Conservation (phyloP, 2,888 invertebrate species). For the Drosophila peninsularis region DNA sequence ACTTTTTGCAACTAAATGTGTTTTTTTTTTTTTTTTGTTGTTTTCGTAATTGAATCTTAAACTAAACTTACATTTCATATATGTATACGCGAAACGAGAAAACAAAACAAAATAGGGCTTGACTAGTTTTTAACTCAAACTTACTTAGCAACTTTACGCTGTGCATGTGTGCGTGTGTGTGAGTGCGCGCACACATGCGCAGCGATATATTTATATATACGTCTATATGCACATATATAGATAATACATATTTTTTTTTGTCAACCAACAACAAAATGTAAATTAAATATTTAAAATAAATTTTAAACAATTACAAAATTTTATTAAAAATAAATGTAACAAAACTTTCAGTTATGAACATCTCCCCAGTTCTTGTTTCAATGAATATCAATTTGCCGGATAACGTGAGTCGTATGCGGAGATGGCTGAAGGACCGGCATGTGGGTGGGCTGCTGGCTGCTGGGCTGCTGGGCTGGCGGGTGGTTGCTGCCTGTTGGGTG, state of each 20-base stretch:
- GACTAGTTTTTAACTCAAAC: slow-evolving; percentile 30
- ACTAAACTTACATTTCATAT: slow-evolving; percentile 40
- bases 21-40: slow-evolving; percentile 43
- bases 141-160: slow-evolving; percentile 13
- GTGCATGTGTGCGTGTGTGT: slow-evolving; percentile 1
- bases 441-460: slow-evolving; percentile 31
- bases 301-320: slow-evolving; percentile 65
- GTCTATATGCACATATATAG: slow-evolving; percentile 10
- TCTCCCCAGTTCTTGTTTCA: slow-evolving; percentile 25
- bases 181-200: not conserved
- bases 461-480: slow-evolving; percentile 14
- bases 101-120: slow-evolving; percentile 37
- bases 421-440: slow-evolving; percentile 62
- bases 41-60: slow-evolving; percentile 56
- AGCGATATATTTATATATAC: slow-evolving; percentile 6
- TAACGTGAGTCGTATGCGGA: slow-evolving; percentile 21
- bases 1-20: slow-evolving; percentile 46
- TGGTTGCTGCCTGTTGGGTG: no score
- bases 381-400: slow-evolving; percentile 71
- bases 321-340: slow-evolving; percentile 76
- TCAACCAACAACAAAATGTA: slow-evolving; percentile 55
- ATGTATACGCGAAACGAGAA: slow-evolving; percentile 35
- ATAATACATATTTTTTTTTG: slow-evolving; percentile 58
- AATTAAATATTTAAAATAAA: slow-evolving; percentile 67
- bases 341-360: slow-evolving; percentile 39